Evolutionary conservation across 2,797 vertebrate species (phyloP).

Genomic region (Malurus splendens): DNA sequence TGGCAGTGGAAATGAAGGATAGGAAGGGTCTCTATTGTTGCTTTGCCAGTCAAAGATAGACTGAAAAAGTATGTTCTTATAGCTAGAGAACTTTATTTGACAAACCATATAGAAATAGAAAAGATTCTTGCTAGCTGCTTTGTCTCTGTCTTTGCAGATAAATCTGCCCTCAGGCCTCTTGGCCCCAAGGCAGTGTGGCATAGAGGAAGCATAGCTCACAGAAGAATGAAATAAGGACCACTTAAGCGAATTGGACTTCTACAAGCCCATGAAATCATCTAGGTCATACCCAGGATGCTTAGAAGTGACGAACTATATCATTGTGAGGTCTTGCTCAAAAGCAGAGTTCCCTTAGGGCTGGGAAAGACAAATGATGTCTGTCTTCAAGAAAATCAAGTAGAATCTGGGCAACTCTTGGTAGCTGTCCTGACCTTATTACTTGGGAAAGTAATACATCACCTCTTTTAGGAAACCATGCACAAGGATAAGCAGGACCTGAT

Average conservation of each 20-base stretch:
- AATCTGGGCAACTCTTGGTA: background rate
- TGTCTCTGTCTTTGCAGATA: background rate
- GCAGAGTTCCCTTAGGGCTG: background rate
- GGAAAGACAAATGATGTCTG: background rate
- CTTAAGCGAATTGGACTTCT: background rate
- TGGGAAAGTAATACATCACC: background rate
- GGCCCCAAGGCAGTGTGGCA: background rate
- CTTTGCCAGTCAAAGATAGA: background rate
- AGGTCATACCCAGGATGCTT: too few species aligned
- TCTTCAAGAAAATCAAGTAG: background rate
- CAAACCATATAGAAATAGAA: background rate
- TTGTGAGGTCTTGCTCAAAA: background rate
- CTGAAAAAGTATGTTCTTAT: background rate
- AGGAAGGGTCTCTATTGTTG: background rate
- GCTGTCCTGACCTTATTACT: background rate
- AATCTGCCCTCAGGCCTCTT: background rate
- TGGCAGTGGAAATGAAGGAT: background rate
- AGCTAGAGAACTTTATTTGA: background rate
- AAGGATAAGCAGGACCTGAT: background rate
- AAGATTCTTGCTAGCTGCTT: background rate
- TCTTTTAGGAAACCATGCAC: background rate
- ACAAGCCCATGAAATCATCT: background rate
- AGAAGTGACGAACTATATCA: background rate
- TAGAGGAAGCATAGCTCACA: background rate
- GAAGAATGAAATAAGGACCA: background rate